Base-by-base conservation (phyloP, 2,113 vertebrate genomes). In the Scomber japonicus region DNA sequence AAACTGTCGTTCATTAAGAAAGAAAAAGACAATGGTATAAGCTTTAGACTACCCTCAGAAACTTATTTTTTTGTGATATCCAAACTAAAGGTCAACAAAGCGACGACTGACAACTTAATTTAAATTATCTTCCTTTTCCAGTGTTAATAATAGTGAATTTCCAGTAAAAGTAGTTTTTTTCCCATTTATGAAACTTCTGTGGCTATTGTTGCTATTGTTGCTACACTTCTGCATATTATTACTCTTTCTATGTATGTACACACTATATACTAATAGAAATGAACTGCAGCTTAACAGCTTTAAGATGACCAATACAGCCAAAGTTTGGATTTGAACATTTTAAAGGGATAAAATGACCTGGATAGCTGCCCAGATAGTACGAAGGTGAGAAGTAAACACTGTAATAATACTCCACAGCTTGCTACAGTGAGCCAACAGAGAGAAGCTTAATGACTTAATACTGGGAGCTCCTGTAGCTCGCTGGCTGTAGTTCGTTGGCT, bases 371-470 rank as follows among this genome's bases (percentile, higher is more conserved):
- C 46, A 27, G 30, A 17, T 49, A 60, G 9, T 61, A 14, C 59
- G 15, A 79, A 16, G 64, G 11, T 54, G 48, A 56, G 30, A 67
- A 19, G 56, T 71, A 77, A 85, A 81, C 75, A 45, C 17, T 40
- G 30, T 56, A 21, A 44, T 87, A 74, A 83, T 60, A 67, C 82
- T 27, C 35, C 51, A 46, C 40, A 67, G 59, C 46, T 64, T 59
- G 69, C 5, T n/a, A 31, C 21, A n/a, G 61, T 17, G 5, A 45
- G 59, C 55, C 62, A 83, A 78, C 72, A 90, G 76, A 81, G 19
- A 67, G 35, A 3, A 66, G 75, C 50, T 75, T 88, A 78, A 72
- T 75, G 77, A 19, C 74, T 79, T 84, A 72, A 65, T 68, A 24
- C 59, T 48, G 7, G 24, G 51, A 82, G 57, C 9, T 51, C 48